phyloP scores from a whole-genome alignment of 2,797 vertebrate species.

The Helostoma temminkii region DNA sequence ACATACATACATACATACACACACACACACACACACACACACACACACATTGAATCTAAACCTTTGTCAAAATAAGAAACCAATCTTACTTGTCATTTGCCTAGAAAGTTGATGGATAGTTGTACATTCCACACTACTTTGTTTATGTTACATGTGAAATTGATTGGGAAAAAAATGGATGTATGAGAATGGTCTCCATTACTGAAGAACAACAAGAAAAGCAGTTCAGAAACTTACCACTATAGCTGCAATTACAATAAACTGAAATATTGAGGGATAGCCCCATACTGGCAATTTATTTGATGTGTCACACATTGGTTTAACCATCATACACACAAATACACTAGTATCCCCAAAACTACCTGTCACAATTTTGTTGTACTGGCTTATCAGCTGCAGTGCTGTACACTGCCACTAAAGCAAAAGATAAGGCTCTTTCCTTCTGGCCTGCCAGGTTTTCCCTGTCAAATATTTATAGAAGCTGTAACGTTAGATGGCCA shows the following conservation, averaged over 20 bases:
- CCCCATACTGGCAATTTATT: not conserved
- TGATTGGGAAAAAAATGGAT: too few species aligned
- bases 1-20: too few species aligned
- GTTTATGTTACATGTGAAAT: not conserved
- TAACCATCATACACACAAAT: conserved; percentile 23
- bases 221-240: too few species aligned
- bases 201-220: not conserved
- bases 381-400: conserved; percentile 54
- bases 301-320: not conserved
- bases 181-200: not conserved
- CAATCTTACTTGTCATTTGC: not conserved
- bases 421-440: conserved; percentile 69
- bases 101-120: too few species aligned
- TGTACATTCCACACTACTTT: not conserved
- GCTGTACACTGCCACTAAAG: conserved; percentile 54
- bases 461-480: conserved; percentile 85
- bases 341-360: conserved; percentile 16
- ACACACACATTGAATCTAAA: not conserved
- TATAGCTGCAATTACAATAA: not conserved
- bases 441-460: conserved; percentile 67
- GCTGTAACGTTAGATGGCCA: conserved; percentile 80
- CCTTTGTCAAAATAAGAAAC: not conserved
- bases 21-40: too few species aligned
- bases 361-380: conserved; percentile 28
- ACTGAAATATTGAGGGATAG: not conserved